These are phyloP conservation scores for Falcunculus frontatus DNA, from an alignment of 2,113 vertebrate genomes.

Conservation along the genomic window DNA sequence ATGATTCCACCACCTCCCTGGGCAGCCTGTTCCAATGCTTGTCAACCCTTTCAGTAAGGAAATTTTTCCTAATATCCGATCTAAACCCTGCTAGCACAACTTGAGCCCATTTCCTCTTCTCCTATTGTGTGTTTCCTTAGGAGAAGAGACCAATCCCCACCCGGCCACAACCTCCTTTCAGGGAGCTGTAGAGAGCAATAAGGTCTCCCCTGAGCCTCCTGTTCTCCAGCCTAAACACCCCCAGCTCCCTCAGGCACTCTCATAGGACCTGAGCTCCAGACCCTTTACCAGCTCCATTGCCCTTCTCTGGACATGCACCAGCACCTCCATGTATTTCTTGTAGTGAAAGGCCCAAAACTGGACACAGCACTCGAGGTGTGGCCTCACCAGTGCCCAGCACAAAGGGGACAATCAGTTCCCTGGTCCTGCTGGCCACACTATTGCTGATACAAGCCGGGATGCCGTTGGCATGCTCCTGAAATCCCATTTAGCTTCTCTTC, in stretches of 20 bases:
- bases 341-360: neutral
- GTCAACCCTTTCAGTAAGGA: neutral
- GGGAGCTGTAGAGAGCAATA: accelerated
- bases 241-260: neutral
- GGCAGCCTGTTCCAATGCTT: neutral
- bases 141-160: neutral
- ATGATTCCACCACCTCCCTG: neutral
- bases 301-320: accelerated
- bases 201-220: neutral
- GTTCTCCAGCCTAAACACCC: neutral
- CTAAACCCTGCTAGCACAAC: neutral
- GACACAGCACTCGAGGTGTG: neutral
- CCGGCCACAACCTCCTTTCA: neutral
- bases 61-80: neutral
- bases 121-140: neutral
- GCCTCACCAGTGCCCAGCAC: neutral
- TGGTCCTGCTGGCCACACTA: neutral
- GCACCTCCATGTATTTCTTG: neutral
- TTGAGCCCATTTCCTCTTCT: neutral
- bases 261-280: neutral
- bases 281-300: neutral
- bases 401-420: neutral
- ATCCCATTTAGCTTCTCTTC: neutral
- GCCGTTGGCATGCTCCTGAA: neutral
- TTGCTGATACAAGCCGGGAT: neutral